Evolutionary conservation across 2,113 vertebrate genomes (phyloP), one percentile per base, ranked within the genome.

Genomic region (Ciconia maguari): DNA sequence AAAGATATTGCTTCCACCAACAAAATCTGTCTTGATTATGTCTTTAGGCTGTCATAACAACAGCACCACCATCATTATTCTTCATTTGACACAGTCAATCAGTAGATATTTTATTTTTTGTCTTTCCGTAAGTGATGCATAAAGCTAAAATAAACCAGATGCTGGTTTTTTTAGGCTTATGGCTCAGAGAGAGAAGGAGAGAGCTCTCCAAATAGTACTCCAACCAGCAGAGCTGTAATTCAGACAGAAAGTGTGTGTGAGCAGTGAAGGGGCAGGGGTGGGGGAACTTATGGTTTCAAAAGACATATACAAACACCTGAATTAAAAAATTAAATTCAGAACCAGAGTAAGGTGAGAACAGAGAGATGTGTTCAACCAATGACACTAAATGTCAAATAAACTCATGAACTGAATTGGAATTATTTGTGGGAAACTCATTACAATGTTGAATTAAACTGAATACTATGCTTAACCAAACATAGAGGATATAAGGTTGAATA

Each of bases 21-120:
- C 42, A 89, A 87, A 94, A 95, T 88, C 88, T 82, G 44, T 46
- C 89, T 95, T 87, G 48, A 87, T 92, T 64, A 75, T 87, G 32
- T 64, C 74, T 96, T 96, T 68, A 72, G 60, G 65, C 81, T 96
- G 91, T 76, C 94, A 93, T 84, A 96, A 96, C 71, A 86, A 65
- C 83, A 84, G 46, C 74, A 84, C 7, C 57, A 82, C 44, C 51
- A 60, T 25, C 13, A 13, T 68, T 82, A 75, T 41, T 82, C 64
- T 95, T 87, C 70, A 92, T 72, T 46, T 83, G 83, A 87, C 41
- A 93, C 21, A 87, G 80, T 64, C 71, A 94, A 77, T 77, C 60
- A 84, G 81, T 41, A 75, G 61, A 78, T 75, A 79, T 48, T 82
- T 96, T 78, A n/a, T 41, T 76, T 91, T 75, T 69, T 83, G 27